Evolutionary conservation across 2,113 vertebrate species (phyloP).

Genomic region (Eulacestoma nigropectus): DNA sequence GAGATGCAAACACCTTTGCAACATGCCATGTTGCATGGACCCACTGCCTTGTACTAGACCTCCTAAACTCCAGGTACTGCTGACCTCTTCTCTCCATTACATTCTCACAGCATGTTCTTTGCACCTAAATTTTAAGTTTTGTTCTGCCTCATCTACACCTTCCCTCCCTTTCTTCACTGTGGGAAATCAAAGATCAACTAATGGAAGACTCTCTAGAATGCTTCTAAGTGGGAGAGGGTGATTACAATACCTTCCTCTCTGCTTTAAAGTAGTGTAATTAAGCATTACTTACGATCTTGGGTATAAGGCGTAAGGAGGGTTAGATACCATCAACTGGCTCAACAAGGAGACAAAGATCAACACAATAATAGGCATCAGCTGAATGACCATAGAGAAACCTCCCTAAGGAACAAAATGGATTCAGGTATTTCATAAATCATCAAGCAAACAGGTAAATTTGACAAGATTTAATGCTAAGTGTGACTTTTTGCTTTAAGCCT

Average conservation of each 20-base stretch:
- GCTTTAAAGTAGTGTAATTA: not conserved
- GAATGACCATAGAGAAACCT: slow-evolving; percentile 97
- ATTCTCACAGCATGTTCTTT: not conserved
- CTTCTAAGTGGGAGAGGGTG: not conserved
- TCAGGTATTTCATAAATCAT: not conserved
- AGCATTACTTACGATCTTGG: slow-evolving; percentile 85
- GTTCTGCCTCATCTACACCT: not conserved
- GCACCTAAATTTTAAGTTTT: not conserved
- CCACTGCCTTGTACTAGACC: not conserved
- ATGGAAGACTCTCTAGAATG: not conserved
- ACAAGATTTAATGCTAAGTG: not conserved
- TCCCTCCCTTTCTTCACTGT: not conserved
- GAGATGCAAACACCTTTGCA: not conserved
- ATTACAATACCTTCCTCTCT: not conserved
- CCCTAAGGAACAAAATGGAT: slow-evolving; percentile 75
- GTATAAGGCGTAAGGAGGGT: slow-evolving; percentile 92
- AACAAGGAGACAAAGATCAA: slow-evolving; percentile 92
- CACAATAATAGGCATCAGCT: slow-evolving; percentile 94
- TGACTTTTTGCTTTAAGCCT: not conserved
- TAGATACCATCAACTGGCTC: slow-evolving; percentile 96
- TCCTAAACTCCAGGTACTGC: not conserved
- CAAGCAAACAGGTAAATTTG: not conserved
- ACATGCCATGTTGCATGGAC: not conserved
- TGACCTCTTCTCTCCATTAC: not conserved
- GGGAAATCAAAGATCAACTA: not conserved